Evolutionary conservation across 1,140 invertebrate genomes (phyloP), one percentile per base, ranked within the genome.

Genomic region (Bombus sylvicola): DNA sequence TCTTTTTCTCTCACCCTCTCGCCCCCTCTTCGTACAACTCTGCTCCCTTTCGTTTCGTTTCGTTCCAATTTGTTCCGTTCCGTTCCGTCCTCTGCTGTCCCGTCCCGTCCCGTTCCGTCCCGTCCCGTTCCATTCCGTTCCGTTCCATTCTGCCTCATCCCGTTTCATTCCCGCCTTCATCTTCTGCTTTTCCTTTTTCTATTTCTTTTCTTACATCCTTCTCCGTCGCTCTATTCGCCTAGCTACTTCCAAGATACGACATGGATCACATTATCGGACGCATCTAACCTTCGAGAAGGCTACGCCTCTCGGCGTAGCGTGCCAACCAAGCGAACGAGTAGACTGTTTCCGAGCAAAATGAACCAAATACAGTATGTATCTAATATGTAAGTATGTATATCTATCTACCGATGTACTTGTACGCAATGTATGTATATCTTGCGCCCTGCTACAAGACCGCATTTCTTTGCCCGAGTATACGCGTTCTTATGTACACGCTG

Each of bases 261-360:
- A 79, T 53, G 89, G 89, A 91, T 90, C 89, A 74, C 89, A 87
- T 88, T 90, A 91, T 91, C 89, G 87, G 84, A 87, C 87, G 90
- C 84, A 91, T 91, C 87, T 91, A 88, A 90, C 89, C 89, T 91
- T 81, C 87, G 84, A 90, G 88, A 88, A 88, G 87, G 81, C 86
- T 90, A 89, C 81, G 89, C 88, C 86, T 88, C 69, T 89, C 86
- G 83, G 81, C 88, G 39, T 84, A 39, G 59, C 78, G 81, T 85
- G 86, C 82, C 78, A 71, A 74, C 87, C 59, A 34, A 71, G 34
- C 78, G 77, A 81, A 74, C 73, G 78, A 62, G 85, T 77, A 69
- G 43, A 86, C 68, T 68, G 64, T 84, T 88, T 53, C 81, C 80
- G 86, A 81, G 68, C 86, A 43, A 85, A 87, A 69, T 79, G 74